Percentiles rank a stretch among this genome's conserved stretches.
These are phyloP conservation scores for Parnassius apollo DNA, from an alignment of 2,888 invertebrate species.

Conservation along the genomic window DNA sequence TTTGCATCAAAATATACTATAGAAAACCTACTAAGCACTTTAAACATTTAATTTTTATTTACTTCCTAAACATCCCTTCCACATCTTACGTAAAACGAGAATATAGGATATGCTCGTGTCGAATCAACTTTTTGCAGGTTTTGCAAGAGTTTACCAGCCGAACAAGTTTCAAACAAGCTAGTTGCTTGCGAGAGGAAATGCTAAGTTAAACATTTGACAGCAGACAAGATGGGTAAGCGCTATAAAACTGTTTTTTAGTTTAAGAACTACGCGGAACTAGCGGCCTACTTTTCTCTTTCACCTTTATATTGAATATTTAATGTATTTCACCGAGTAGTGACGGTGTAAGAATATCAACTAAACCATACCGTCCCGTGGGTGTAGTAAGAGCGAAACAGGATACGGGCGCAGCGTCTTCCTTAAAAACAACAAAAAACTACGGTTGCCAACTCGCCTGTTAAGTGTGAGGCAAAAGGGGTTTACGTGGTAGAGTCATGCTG, in stretches of 20 bases:
- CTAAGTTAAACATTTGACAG: slow-evolving; percentile 5
- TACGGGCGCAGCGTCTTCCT: no score
- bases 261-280: slow-evolving; percentile 6
- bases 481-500: no score
- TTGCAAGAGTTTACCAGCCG: slow-evolving; percentile 24
- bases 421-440: no score
- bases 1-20: no score
- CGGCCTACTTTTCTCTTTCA: slow-evolving; percentile 5
- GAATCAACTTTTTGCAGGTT: slow-evolving; percentile 7
- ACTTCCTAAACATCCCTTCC: background rate
- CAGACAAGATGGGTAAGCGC: slow-evolving; percentile 1
- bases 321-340: background rate
- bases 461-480: no score
- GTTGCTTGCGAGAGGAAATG: slow-evolving; percentile 6
- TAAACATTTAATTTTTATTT: background rate
- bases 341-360: no score
- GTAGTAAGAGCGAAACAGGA: no score
- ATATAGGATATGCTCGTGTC: slow-evolving; percentile 4
- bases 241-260: slow-evolving; percentile 1
- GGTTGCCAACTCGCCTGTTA: no score
- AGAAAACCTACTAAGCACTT: background rate
- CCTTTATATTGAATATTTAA: background rate
- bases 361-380: no score
- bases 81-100: background rate
- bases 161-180: slow-evolving; percentile 17